Base-by-base conservation (phyloP, 2,113 vertebrate genomes). In the mouse (Mus musculus) region DNA sequence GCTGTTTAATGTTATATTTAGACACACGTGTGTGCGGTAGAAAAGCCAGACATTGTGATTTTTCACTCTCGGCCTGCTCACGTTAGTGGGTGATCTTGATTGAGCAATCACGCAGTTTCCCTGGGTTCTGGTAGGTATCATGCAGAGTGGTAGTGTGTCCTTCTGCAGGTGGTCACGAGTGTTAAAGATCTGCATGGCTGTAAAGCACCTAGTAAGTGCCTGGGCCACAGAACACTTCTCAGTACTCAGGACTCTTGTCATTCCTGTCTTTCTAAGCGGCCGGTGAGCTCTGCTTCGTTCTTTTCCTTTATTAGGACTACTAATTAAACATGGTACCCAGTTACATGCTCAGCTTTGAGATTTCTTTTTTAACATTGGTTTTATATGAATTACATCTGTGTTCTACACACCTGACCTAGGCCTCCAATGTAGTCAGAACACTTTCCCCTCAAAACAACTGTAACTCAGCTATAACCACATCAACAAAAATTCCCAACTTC, bases 311-410 rank as follows among this genome's bases (percentile, higher is more conserved):
- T 49, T 16, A 59, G 30, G 14, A 14, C n/a, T 54, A 22, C 22
- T 10, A 59, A 61, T 42, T n/a, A 73, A 30, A 75, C n/a, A 20
- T 42, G 75, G n/a, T 75, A 36, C 11, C 65, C 46, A 71, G 30
- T 30, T 54, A 4, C 20, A 26, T 0, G 3, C 42, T 22, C 36
- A 20, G 17, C 71, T 54, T 39, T 3, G 36, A 89, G 71, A 75
- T 75, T 28, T 87, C 24, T 49, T 85, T 73, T 85, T 77, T 5
- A 39, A 4, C 90, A 88, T 76, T 85, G 30, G 16, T 54, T 93
- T 49, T 92, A 17, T 89, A 26, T 87, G 88, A 67, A 89, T 91
- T 90, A 65, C 65, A 56, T 88, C 59, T 90, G 19, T 87, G 2
- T 77, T 89, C 95, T 96, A 85, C 69, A 84, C 65, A 88, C 7